A percentile compares a stretch with the other conserved stretches of the same genome.
These are phyloP conservation scores for Uropetala carovei DNA, from an alignment of 2,888 invertebrate species.

Conservation along the genomic window DNA sequence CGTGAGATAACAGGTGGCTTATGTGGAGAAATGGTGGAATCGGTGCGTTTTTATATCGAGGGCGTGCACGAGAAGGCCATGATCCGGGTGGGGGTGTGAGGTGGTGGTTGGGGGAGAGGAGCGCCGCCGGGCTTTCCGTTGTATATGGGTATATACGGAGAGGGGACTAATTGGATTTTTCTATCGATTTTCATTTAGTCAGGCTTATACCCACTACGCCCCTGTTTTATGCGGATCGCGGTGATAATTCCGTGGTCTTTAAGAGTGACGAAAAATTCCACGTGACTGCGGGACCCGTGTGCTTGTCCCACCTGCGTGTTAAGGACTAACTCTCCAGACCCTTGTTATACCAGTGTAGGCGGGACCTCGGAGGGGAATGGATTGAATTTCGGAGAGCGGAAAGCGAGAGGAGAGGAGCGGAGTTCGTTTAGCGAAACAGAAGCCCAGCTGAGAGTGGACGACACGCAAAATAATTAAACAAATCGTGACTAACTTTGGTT, in stretches of 20 bases:
- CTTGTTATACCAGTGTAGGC: background rate
- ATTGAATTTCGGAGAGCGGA: background rate
- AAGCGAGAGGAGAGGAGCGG: background rate
- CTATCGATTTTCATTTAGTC: constrained; percentile 4
- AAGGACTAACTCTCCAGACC: background rate
- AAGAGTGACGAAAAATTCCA: constrained; percentile 12
- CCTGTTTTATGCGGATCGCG: background rate
- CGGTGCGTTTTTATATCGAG: constrained; percentile 22
- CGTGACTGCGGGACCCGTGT: background rate
- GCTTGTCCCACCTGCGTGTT: background rate
- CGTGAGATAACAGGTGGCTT: constrained; percentile 15
- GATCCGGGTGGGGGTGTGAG: background rate
- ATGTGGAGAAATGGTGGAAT: constrained; percentile 17
- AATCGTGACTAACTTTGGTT: too few relatives aligned
- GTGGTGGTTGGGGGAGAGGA: too few relatives aligned
- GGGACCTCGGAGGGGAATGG: background rate
- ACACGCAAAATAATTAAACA: too few relatives aligned
- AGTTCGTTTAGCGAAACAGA: background rate
- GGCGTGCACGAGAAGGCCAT: background rate
- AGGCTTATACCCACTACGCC: background rate
- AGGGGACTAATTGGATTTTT: constrained; percentile 29
- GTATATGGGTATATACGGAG: background rate
- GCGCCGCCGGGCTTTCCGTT: background rate
- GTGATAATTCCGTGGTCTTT: background rate
- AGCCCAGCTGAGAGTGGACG: too few relatives aligned